Conservation (phyloP, 1,140 invertebrate genomes). For the Harpegnathos saltator region DNA sequence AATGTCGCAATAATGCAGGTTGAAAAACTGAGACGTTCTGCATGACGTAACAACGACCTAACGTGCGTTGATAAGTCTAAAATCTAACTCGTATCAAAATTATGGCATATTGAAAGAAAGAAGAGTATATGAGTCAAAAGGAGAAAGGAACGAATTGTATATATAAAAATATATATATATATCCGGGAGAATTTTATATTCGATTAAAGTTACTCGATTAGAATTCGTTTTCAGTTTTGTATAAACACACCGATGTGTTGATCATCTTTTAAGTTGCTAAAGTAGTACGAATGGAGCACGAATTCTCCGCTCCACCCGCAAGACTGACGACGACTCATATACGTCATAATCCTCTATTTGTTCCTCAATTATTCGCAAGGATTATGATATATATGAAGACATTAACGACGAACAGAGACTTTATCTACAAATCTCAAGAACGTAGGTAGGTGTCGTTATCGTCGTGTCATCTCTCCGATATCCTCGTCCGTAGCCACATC, state of each 20-base stretch:
- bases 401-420: background rate
- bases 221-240: conserved; percentile 26
- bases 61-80: conserved; percentile 14
- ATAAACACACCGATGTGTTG: background rate
- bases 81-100: conserved; percentile 37
- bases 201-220: conserved; percentile 22
- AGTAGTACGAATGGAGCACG: conserved; percentile 10
- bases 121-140: conserved; percentile 14
- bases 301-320: conserved; percentile 31
- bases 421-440: background rate
- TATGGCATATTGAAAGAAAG: conserved; percentile 46
- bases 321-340: conserved; percentile 4
- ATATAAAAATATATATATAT: conserved; percentile 25
- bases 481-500: background rate
- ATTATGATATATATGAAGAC: conserved; percentile 30
- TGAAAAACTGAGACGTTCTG: conserved; percentile 12
- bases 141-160: conserved; percentile 34
- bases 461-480: background rate
- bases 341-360: background rate
- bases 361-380: conserved; percentile 21
- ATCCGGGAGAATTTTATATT: conserved; percentile 15
- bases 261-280: background rate
- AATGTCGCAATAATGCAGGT: conserved; percentile 16
- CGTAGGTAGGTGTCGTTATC: conserved; percentile 26
- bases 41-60: conserved; percentile 30